Evolutionary conservation across 1,140 invertebrate genomes (phyloP), one percentile per base, ranked within the genome.

Genomic region (Chironomus striatipennis): DNA sequence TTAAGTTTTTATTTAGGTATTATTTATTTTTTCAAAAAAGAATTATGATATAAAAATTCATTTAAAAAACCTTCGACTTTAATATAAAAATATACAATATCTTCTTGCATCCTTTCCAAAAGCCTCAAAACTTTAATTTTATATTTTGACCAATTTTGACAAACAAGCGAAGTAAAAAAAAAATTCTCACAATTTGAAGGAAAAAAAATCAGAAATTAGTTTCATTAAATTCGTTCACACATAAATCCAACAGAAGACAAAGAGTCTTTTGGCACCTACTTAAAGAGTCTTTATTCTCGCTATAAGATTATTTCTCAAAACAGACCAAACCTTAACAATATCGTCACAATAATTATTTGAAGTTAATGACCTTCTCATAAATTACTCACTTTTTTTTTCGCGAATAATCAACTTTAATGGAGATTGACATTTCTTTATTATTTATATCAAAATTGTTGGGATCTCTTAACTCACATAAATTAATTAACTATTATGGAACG

Each of bases 161-260:
- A 57, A 57, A 57, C 5, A 10, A 57, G 10, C 24, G 47, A 57
- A 57, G n/a, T 15, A 5, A 5, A 57, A 47, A 47, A 47, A 15
- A 57, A 57, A 15, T 57, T 57, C 47, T 57, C 47, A 57, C 47
- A 12, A 57, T 57, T 57, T n/a, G n/a, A n/a, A n/a, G n/a, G n/a
- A n/a, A n/a, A n/a, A 57, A 57, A 57, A 34, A 57, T 57, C 47
- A 10, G 47, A 57, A 57, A 57, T 57, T 57, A 57, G n/a, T 57
- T 57, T 57, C 12, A 57, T 57, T 57, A 57, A 15, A 12, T 57
- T 57, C 12, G n/a, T n/a, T n/a, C 47, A 15, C n/a, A 57, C 47
- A 57, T 5, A 57, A 57, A 57, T 57, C 1, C 24, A 34, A 34
- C 24, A 34, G 24, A 5, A 34, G 24, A 34, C 24, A 34, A 34